These are phyloP conservation scores for Mungos mungo DNA, from an alignment of 2,113 vertebrate genomes.

Conservation along the genomic window DNA sequence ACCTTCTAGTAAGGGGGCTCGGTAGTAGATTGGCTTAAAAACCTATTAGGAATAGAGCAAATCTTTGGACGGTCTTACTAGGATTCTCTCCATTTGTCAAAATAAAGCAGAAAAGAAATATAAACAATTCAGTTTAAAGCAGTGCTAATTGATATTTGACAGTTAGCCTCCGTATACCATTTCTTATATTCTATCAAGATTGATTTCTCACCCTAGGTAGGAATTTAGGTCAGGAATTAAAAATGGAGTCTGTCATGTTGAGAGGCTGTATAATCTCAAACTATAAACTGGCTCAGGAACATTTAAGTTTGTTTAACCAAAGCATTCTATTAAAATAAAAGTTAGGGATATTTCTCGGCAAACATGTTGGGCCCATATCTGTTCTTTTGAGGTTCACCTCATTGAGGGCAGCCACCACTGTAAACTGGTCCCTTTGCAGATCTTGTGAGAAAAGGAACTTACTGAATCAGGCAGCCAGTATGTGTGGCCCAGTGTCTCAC, in stretches of 20 bases:
- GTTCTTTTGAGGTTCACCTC: neutral
- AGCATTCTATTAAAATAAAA: constrained; percentile 24
- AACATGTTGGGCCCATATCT: neutral
- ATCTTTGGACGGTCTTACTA: neutral
- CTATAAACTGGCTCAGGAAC: neutral
- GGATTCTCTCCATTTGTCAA: neutral
- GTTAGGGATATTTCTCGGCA: neutral
- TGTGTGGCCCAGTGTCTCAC: neutral
- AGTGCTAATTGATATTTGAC: neutral
- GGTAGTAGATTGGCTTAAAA: neutral
- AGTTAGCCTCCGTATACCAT: neutral
- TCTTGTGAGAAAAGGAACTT: neutral
- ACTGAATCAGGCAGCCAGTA: neutral
- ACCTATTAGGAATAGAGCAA: neutral
- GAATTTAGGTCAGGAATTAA: neutral
- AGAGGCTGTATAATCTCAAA: neutral
- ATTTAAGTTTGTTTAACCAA: neutral
- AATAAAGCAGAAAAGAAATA: constrained; percentile 17
- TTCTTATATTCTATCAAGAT: neutral
- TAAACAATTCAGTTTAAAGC: neutral
- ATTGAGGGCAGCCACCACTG: neutral
- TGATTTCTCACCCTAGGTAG: neutral
- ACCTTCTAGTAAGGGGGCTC: neutral
- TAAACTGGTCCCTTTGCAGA: neutral
- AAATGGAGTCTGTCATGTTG: neutral